Conservation (phyloP, 64 coral and sea anemone genomes). For the Pocillopora damicornis region DNA sequence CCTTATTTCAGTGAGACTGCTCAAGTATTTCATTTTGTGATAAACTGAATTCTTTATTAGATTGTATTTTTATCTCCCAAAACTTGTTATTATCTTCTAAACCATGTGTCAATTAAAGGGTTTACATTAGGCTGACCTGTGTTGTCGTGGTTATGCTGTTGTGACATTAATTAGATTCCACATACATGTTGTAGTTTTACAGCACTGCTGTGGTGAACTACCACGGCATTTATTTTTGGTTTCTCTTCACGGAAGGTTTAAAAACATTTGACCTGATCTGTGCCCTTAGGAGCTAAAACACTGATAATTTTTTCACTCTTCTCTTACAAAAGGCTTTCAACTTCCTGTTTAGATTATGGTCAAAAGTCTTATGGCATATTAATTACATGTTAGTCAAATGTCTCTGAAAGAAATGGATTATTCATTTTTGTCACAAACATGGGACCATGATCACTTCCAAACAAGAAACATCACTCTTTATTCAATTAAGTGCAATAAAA, state of each 20-base stretch:
- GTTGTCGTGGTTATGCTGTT: background rate
- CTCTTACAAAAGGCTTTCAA: background rate
- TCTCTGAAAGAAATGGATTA: background rate
- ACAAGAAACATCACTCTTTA: too few relatives aligned
- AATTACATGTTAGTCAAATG: too few relatives aligned
- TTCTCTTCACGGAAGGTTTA: background rate
- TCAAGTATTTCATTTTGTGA: background rate
- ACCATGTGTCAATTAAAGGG: slow-evolving; percentile 30
- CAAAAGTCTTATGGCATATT: too few relatives aligned
- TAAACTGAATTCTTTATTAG: background rate
- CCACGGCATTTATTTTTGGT: background rate
- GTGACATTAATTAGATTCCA: background rate
- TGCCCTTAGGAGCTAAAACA: too few relatives aligned
- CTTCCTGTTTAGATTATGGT: background rate
- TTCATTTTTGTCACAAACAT: background rate
- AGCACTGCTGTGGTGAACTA: background rate
- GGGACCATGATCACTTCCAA: too few relatives aligned
- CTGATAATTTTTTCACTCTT: background rate
- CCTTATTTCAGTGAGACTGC: background rate
- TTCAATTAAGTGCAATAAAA: too few relatives aligned
- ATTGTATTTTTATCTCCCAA: background rate
- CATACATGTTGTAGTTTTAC: background rate
- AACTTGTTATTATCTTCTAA: slow-evolving; percentile 23
- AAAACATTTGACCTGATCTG: background rate
- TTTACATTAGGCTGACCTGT: slow-evolving; percentile 15